These are phyloP conservation scores for Diadumene lineata DNA, from an alignment of 92 coral and sea anemone species.

Conservation along the genomic window DNA sequence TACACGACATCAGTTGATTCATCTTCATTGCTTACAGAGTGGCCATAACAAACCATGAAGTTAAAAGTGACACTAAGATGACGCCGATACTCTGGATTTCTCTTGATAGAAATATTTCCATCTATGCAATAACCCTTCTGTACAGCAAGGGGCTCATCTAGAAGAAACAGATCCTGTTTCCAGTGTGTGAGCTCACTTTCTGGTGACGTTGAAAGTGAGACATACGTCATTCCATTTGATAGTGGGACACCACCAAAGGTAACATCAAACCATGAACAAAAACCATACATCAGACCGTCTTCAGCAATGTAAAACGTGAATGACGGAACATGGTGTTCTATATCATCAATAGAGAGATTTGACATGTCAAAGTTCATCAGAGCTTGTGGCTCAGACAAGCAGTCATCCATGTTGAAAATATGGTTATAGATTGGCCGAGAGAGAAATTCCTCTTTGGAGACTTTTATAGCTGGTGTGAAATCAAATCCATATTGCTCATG, in stretches of 20 bases:
- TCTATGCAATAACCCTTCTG: constrained; percentile 50
- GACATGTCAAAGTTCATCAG: constrained; percentile 67
- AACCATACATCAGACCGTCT: constrained; percentile 76
- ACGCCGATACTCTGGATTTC: constrained; percentile 79
- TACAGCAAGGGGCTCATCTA: constrained; percentile 80
- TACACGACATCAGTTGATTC: constrained; percentile 22
- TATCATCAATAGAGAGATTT: constrained; percentile 40
- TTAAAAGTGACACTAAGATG: constrained; percentile 73
- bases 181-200: constrained; percentile 77
- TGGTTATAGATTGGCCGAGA: constrained; percentile 78
- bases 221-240: constrained; percentile 13
- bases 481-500: constrained; percentile 94
- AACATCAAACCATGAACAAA: constrained; percentile 95
- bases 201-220: constrained; percentile 73
- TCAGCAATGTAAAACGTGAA: constrained; percentile 69
- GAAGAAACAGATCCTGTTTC: constrained; percentile 89
- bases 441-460: constrained; percentile 83
- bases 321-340: constrained; percentile 58
- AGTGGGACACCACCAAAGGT: constrained; percentile 70
- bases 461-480: constrained; percentile 71
- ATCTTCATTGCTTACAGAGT: not conserved
- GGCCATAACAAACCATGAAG: constrained; percentile 36
- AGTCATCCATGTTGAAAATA: constrained; percentile 58
- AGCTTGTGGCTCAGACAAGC: constrained; percentile 61
- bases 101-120: constrained; percentile 62